A percentile compares a stretch with the other conserved stretches of the same genome.
These are phyloP conservation scores for Leptura quadrifasciata DNA, from an alignment of 2,888 invertebrate species.

Conservation along the genomic window DNA sequence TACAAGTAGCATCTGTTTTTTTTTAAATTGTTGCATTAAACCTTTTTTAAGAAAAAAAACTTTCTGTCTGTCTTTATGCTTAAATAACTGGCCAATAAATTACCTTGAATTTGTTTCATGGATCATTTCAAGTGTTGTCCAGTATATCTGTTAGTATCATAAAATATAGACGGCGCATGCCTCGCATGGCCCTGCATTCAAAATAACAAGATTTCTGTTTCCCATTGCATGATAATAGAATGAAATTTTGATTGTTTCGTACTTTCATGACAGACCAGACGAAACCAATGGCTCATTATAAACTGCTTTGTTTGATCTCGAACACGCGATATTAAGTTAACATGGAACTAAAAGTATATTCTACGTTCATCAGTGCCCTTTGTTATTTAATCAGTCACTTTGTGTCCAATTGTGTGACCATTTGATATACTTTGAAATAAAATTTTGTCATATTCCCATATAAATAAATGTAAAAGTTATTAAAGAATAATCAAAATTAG, in stretches of 20 bases:
- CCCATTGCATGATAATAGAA: constrained; percentile 24
- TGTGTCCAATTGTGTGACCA: constrained; percentile 4
- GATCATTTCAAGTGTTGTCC: no score
- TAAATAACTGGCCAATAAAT: not conserved
- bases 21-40: no score
- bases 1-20: no score
- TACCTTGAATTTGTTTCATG: no score
- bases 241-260: constrained; percentile 31
- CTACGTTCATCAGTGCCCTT: constrained; percentile 18
- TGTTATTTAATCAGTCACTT: constrained; percentile 34
- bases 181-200: not conserved
- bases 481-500: no score
- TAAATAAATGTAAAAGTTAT: no score
- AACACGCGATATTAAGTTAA: constrained; percentile 32
- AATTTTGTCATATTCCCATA: no score
- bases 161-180: not conserved
- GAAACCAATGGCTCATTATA: constrained; percentile 34
- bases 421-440: constrained; percentile 17
- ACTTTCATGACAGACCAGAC: constrained; percentile 8
- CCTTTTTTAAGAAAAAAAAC: no score
- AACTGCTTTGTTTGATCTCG: constrained; percentile 34
- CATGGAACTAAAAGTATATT: constrained; percentile 27
- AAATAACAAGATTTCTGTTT: constrained; percentile 18
- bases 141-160: not conserved
- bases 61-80: not conserved